Evolutionary conservation across 2,797 vertebrate species (phyloP), one percentile per base, ranked within the genome.

Genomic region (Myotis myotis): DNA sequence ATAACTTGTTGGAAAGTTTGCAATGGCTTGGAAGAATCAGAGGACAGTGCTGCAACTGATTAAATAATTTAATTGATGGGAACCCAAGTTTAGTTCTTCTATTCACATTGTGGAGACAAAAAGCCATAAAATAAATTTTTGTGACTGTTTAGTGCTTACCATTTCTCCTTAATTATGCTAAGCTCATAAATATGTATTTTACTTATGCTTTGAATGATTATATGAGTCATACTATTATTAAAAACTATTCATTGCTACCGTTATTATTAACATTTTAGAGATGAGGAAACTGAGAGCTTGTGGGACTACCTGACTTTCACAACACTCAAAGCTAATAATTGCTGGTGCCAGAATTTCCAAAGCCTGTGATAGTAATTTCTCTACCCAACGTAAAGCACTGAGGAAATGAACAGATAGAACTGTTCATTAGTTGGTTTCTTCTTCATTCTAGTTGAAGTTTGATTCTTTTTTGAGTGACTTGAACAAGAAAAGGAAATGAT

Each of bases 251-350:
- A 66, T 68, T 66, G 70, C n/a, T 82, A 81, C 10, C 57, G 20
- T 16, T 86, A n/a, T 20, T 80, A 51, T 90, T 82, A 89, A 83
- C 83, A 53, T 71, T 79, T 87, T 70, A 79, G 62, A 82, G 82
- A 93, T 3, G 44, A 96, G 36, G 33, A 92, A 95, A 90, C 55
- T 68, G 57, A 88, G 81, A 70, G 89, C 70, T 83, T 82, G 10
- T 23, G 74, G 87, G 57, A 70, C 36, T 60, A 11, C 8, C 2
- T 33, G 30, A 76, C 53, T 82, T 57, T 10, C 38, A 33, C 4
- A 87, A 64, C 20, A 86, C 76, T 87, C n/a, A 33, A 0, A 89
- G 62, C 44, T 36, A 87, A 66, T 66, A 88, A 93, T 64, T 30
- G 3, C 25, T 47, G 30, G 17, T 47, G 13, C 16, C 36, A 72